phyloP scores from a whole-genome alignment of 2,797 vertebrate genomes.

The Arnoldichthys spilopterus region DNA sequence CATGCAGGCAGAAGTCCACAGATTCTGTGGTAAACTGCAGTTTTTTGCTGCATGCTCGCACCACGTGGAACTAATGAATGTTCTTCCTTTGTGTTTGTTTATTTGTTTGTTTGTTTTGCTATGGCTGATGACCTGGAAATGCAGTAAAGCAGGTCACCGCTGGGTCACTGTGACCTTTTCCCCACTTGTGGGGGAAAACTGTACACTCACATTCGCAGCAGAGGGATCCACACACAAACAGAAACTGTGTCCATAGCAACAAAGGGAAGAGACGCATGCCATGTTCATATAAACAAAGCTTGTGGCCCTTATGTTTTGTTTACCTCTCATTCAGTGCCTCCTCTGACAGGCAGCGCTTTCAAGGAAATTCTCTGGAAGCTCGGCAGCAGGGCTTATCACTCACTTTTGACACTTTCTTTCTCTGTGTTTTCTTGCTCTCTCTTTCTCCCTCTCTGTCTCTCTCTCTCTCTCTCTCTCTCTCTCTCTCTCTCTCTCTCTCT shows the following conservation, averaged over 20 bases:
- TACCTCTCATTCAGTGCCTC: conserved; percentile 19
- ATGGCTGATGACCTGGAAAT: background rate
- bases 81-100: conserved; percentile 7
- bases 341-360: conserved; percentile 24
- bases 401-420: background rate
- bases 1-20: background rate
- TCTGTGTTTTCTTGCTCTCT: conserved; percentile 9
- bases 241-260: conserved; percentile 42
- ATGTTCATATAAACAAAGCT: conserved; percentile 17
- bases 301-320: conserved; percentile 35
- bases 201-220: conserved; percentile 12
- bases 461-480: conserved; percentile 29
- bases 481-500: conserved; percentile 8
- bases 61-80: background rate
- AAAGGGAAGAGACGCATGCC: conserved; percentile 9
- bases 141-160: conserved; percentile 18
- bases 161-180: conserved; percentile 38
- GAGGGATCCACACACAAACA: conserved; percentile 25
- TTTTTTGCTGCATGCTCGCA: background rate
- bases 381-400: conserved; percentile 45
- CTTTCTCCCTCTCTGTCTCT: conserved; percentile 43
- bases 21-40: background rate
- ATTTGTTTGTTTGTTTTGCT: background rate
- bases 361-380: conserved; percentile 59
- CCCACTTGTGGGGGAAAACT: background rate